Conservation (phyloP, 2,888 invertebrate species). For the Serrognathus titanus region DNA sequence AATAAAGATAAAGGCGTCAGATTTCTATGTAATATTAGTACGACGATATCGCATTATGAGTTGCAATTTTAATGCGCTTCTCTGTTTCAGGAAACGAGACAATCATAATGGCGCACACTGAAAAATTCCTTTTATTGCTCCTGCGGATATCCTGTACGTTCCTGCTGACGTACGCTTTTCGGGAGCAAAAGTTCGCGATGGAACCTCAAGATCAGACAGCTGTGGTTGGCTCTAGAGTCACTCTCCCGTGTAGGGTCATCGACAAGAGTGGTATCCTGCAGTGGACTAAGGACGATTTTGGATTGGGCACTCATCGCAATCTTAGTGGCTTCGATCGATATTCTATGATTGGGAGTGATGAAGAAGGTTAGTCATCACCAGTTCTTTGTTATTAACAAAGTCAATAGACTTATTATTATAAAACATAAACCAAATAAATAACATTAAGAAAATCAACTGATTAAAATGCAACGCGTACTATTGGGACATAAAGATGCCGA, state of each 20-base stretch:
- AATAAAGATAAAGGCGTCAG: no score
- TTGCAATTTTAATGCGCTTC: slow-evolving; percentile 4
- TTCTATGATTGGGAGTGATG: slow-evolving; percentile 93
- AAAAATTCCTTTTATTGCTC: slow-evolving; percentile 45
- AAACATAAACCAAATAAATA: no score
- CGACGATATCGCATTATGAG: background rate
- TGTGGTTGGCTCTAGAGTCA: slow-evolving; percentile 82
- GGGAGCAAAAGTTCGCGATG: slow-evolving; percentile 83
- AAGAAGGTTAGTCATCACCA: slow-evolving; percentile 67
- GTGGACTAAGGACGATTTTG: slow-evolving; percentile 97
- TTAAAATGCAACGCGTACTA: no score
- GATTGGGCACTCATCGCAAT: slow-evolving; percentile 85
- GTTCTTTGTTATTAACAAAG: no score
- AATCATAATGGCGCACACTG: slow-evolving; percentile 39
- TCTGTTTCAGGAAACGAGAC: slow-evolving; percentile 22
- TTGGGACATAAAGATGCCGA: no score
- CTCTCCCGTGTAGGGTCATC: slow-evolving; percentile 85
- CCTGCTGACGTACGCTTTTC: slow-evolving; percentile 35
- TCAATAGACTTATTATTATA: no score
- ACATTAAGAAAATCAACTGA: no score
- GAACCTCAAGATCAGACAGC: slow-evolving; percentile 91
- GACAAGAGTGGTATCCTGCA: slow-evolving; percentile 86
- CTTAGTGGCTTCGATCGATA: slow-evolving; percentile 91
- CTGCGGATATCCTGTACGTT: slow-evolving; percentile 24
- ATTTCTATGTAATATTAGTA: no score